phyloP scores from a whole-genome alignment of 2,797 vertebrate species.

The Zalophus californianus region DNA sequence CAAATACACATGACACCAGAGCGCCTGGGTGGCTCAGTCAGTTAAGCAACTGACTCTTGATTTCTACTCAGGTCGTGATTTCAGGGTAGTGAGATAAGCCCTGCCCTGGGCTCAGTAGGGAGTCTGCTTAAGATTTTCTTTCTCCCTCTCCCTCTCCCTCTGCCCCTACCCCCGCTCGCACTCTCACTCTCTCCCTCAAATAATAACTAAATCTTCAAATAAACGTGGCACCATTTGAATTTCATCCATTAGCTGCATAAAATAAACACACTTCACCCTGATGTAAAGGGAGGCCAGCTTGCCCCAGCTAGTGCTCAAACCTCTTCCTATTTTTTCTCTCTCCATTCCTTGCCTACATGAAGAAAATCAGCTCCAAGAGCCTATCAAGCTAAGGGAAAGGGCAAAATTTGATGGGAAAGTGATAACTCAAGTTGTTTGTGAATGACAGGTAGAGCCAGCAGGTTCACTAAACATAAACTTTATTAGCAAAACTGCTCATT shows the following conservation, averaged over 20 bases:
- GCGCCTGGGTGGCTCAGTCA: background rate
- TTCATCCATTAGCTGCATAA: background rate
- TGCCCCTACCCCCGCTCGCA: background rate
- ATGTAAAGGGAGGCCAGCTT: background rate
- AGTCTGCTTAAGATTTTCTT: background rate
- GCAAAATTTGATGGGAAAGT: slow-evolving; percentile 23
- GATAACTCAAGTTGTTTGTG: slow-evolving; percentile 61
- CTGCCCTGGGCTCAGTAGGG: background rate
- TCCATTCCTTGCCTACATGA: background rate
- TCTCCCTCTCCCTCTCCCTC: background rate
- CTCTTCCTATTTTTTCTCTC: background rate
- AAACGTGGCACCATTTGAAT: background rate
- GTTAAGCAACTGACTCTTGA: background rate
- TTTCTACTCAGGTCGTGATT: background rate
- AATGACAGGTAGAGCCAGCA: slow-evolving; percentile 10
- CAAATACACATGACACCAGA: background rate
- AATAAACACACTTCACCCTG: background rate
- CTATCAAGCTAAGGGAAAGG: background rate
- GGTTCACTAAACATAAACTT: slow-evolving; percentile 47
- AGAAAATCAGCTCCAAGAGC: background rate
- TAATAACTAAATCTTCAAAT: background rate
- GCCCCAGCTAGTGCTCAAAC: background rate
- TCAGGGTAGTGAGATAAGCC: background rate
- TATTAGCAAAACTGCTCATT: slow-evolving; percentile 68
- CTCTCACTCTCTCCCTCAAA: background rate